phyloP scores from a whole-genome alignment of 2,797 vertebrate genomes.

The Megaceryle alcyon region DNA sequence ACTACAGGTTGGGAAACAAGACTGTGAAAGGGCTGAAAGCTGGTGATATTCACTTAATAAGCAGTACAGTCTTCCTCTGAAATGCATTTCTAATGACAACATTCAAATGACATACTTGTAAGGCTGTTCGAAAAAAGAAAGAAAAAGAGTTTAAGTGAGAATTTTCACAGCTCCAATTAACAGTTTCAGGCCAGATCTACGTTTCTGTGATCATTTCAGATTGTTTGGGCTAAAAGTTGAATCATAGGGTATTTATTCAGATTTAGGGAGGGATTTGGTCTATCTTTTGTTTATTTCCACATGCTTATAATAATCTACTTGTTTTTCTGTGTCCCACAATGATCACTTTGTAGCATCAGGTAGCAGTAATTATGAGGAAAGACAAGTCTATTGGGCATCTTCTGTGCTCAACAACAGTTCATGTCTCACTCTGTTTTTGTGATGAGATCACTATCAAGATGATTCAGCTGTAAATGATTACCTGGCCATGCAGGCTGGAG shows the following conservation, averaged over 20 bases:
- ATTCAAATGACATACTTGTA: not conserved
- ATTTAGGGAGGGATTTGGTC: not conserved
- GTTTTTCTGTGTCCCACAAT: not conserved
- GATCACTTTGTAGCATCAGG: not conserved
- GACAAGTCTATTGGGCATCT: not conserved
- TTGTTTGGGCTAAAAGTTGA: not conserved
- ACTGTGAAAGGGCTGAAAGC: not conserved
- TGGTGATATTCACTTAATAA: not conserved
- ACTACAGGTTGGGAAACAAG: conserved; percentile 47
- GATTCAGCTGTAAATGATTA: conserved; percentile 14
- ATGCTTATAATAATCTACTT: not conserved
- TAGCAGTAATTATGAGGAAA: not conserved
- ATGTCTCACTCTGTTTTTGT: not conserved
- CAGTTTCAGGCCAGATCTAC: not conserved
- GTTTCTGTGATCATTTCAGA: not conserved
- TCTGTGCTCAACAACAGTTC: not conserved
- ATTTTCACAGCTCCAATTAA: not conserved
- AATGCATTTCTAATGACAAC: not conserved
- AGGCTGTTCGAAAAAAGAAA: not conserved
- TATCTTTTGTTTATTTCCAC: not conserved
- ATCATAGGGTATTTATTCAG: not conserved
- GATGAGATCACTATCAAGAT: not conserved
- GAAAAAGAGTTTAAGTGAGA: not conserved
- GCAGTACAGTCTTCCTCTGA: not conserved
- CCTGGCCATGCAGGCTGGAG: not conserved